Conservation (phyloP, 2,888 invertebrate genomes). For the Diplolepis rosae region DNA sequence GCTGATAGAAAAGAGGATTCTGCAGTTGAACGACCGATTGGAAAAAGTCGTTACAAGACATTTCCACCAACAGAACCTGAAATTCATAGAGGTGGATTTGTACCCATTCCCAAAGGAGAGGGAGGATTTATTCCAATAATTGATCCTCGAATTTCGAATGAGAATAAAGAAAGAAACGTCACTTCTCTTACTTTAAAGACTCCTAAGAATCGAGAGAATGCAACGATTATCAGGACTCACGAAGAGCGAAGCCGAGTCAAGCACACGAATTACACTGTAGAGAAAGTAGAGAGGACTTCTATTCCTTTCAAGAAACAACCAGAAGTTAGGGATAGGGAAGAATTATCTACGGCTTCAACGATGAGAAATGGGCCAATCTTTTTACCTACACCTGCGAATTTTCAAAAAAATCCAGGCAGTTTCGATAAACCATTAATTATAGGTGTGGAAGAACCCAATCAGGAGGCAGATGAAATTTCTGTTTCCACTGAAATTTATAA, state of each 20-base stretch:
- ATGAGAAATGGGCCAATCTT: conserved; percentile 41
- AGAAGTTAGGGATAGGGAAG: conserved; percentile 46
- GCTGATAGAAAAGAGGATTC: conserved; percentile 67
- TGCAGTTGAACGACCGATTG: conserved; percentile 59
- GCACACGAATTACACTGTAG: conserved; percentile 55
- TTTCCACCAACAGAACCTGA: conserved; percentile 77
- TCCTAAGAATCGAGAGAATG: conserved; percentile 41
- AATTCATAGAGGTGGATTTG: conserved; percentile 85
- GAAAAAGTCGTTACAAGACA: conserved; percentile 67
- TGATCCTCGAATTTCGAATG: conserved; percentile 67
- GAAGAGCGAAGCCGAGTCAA: conserved; percentile 54
- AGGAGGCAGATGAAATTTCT: conserved; percentile 53
- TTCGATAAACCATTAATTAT: conserved; percentile 8
- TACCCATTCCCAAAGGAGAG: conserved; percentile 82
- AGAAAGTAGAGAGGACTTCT: conserved; percentile 56
- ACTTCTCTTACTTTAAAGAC: conserved; percentile 42
- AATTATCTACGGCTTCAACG: conserved; percentile 43
- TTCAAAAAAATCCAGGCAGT: conserved; percentile 15
- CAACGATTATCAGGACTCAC: conserved; percentile 48
- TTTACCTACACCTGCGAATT: conserved; percentile 41
- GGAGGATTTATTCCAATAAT: conserved; percentile 84
- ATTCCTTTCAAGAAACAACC: conserved; percentile 43
- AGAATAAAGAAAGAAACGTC: conserved; percentile 32
- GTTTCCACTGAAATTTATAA: conserved; percentile 56
- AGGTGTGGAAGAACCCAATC: conserved; percentile 44